Percentiles rank a stretch among this genome's conserved stretches.
These are phyloP conservation scores for Collichthys lucidus DNA, from an alignment of 2,113 vertebrate genomes.

Conservation along the genomic window DNA sequence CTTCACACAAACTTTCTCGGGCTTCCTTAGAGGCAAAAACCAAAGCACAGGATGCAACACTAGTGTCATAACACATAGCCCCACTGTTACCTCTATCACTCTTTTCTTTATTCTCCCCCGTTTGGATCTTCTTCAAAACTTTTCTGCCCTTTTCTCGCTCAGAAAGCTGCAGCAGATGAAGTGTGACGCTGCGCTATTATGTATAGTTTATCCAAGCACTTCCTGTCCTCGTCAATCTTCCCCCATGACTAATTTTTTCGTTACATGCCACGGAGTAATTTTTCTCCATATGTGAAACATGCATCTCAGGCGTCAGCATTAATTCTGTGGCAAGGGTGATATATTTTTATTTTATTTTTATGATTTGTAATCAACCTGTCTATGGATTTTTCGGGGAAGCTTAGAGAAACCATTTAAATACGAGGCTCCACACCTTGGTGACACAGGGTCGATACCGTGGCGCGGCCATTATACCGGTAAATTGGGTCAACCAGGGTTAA, in stretches of 20 bases:
- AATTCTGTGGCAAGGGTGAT: conserved; percentile 24
- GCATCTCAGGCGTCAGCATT: conserved; percentile 57
- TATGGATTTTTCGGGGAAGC: conserved; percentile 62
- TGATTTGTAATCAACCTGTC: conserved; percentile 58
- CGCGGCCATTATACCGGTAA: conserved; percentile 77
- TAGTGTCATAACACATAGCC: conserved; percentile 33
- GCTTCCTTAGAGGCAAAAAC: conserved; percentile 71
- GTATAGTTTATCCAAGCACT: conserved; percentile 63
- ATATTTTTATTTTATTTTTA: conserved; percentile 16
- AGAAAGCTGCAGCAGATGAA: conserved; percentile 30
- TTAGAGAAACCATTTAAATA: conserved; percentile 63
- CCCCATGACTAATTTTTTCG: conserved; percentile 45
- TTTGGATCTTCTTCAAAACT: conserved; percentile 29
- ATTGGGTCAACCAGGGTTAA: conserved; percentile 80
- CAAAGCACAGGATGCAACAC: conserved; percentile 58
- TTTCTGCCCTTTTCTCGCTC: conserved; percentile 25
- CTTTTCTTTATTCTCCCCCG: too few species aligned
- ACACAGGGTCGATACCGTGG: conserved; percentile 68
- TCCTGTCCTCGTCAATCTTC: conserved; percentile 66
- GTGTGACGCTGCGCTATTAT: conserved; percentile 49
- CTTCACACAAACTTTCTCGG: conserved; percentile 60
- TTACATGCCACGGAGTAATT: conserved; percentile 49
- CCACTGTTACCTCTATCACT: conserved; percentile 21
- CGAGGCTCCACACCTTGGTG: conserved; percentile 56
- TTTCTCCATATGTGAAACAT: conserved; percentile 51